Percentiles rank a stretch among this genome's conserved stretches.
Evolutionary conservation across 2,113 vertebrate genomes (phyloP).

Genomic region (Pogonocichla stellata): DNA sequence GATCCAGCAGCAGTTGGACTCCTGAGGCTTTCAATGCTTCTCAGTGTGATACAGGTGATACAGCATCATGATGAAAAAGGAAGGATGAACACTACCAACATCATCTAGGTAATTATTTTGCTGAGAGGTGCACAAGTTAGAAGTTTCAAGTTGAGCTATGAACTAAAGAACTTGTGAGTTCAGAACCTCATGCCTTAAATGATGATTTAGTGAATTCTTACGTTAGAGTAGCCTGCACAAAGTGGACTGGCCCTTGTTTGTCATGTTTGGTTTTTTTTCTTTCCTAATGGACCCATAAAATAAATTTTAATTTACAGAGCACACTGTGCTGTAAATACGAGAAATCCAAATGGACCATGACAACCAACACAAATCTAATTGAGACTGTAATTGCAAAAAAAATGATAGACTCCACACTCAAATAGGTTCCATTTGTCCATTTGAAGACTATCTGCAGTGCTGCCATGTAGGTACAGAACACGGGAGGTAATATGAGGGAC

Average conservation of each 20-base stretch:
- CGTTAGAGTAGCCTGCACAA: background rate
- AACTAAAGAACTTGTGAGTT: background rate
- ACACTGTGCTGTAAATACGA: background rate
- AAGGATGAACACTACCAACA: background rate
- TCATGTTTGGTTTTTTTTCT: background rate
- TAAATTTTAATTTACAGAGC: background rate
- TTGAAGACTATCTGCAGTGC: background rate
- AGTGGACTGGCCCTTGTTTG: background rate
- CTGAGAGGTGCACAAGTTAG: background rate
- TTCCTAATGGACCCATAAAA: background rate
- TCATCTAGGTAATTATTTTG: background rate
- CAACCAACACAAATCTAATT: background rate
- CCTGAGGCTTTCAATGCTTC: background rate
- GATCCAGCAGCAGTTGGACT: background rate
- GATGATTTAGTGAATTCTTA: background rate
- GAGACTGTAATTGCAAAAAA: background rate
- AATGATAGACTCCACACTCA: background rate
- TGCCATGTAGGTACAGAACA: background rate
- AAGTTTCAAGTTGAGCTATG: background rate
- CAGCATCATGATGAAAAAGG: background rate
- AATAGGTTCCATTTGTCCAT: background rate
- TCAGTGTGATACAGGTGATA: background rate
- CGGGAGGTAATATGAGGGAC: background rate
- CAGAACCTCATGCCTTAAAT: background rate
- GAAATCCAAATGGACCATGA: background rate